These are phyloP conservation scores for Poecilobothrus nobilitatus DNA, from an alignment of 2,888 invertebrate genomes.

Conservation along the genomic window DNA sequence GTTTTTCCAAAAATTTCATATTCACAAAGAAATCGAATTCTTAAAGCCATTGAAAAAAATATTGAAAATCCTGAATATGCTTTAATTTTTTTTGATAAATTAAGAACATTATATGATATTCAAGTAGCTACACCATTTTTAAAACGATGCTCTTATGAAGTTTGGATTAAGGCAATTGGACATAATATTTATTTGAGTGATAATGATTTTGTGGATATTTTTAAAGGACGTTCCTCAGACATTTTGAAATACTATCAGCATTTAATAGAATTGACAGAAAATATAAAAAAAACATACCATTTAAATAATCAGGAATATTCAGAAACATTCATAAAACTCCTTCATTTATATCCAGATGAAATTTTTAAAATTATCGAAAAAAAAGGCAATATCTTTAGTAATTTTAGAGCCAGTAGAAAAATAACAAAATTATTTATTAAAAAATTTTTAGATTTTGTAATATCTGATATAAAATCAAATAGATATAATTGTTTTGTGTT, in stretches of 20 bases:
- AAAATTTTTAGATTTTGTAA: background rate
- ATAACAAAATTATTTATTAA: background rate
- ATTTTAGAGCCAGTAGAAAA: background rate
- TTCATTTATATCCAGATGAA: background rate
- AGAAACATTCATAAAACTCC: background rate
- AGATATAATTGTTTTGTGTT: background rate
- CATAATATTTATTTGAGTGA: background rate
- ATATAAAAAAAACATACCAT: background rate
- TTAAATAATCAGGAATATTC: background rate
- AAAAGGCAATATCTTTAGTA: background rate
- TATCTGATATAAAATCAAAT: background rate
- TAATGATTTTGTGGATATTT: background rate
- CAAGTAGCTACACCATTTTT: background rate
- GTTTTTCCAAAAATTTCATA: background rate
- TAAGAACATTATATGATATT: background rate
- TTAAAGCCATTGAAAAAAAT: background rate
- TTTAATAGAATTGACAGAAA: background rate
- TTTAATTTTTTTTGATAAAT: background rate
- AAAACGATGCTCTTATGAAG: background rate
- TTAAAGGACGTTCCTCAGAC: background rate
- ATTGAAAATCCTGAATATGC: background rate
- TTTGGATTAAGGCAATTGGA: background rate
- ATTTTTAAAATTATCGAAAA: background rate
- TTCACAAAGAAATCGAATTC: background rate
- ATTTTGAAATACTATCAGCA: background rate